Evolutionary conservation across 2,888 invertebrate genomes (phyloP), one percentile per base, ranked within the genome.

Genomic region (Rhingia rostrata): DNA sequence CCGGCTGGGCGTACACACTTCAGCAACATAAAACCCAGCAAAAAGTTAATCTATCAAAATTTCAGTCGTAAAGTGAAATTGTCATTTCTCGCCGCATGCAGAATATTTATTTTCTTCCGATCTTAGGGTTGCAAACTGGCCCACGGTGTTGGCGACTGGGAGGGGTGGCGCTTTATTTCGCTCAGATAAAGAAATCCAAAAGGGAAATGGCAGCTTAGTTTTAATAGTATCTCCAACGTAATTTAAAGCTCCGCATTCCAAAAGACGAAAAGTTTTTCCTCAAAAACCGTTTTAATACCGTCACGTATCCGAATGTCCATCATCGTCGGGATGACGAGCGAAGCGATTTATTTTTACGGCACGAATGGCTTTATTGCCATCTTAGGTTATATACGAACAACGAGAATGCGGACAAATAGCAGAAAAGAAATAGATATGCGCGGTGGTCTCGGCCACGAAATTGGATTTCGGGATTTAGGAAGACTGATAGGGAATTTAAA

Each of bases 301-400:
- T 74, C 84, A 84, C 84, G 84, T 84, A 80, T 61, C 64, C 66
- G 54, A 84, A 35, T 75, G 74, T 84, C 84, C 84, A 75, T 84
- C 84, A 84, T 80, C 84, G 53, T 66, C 64, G 80, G 79, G 79
- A 84, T 22, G 70, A 70, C 70, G 70, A 84, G 66, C 74, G 74
- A 80, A 84, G 74, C 84, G 66, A 84, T 84, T 84, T 84, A 80
- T 80, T 84, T 81, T 84, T 66, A 84, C 75, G 47, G 43, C 74
- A 60, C 64, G 35, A 60, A 7, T 53, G 64, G 49, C 60, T 84
- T 84, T 84, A 84, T 80, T 37, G 74, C 74, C 49, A 53, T 79
- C 70, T 61, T 72, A 60, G 41, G 54, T 66, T 49, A 12, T 22
- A 22, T 60, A 10, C 51, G 51, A 72, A 43, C 14, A 35, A 51